These are phyloP conservation scores for Prorops nasuta DNA, from an alignment of 1,140 invertebrate genomes.

Conservation along the genomic window DNA sequence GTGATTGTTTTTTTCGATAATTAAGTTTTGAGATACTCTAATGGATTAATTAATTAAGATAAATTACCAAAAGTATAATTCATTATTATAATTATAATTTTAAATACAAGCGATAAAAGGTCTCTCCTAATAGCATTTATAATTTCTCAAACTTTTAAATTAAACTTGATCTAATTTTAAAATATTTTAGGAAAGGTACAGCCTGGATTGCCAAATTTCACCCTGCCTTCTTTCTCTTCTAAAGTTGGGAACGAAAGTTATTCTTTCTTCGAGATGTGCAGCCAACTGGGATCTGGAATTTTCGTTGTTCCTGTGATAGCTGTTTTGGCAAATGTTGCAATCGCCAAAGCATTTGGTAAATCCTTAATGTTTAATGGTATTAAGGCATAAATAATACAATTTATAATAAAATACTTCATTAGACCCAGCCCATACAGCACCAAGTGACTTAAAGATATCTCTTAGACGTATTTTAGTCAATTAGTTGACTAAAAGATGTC, in stretches of 20 bases:
- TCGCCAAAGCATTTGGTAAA: conserved; percentile 76
- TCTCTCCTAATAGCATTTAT: too few relatives aligned
- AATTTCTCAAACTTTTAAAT: too few relatives aligned
- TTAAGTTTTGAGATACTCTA: too few relatives aligned
- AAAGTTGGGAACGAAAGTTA: conserved; percentile 60
- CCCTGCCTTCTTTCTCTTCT: conserved; percentile 58
- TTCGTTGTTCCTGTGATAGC: conserved; percentile 71
- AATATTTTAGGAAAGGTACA: conserved; percentile 58
- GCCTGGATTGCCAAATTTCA: conserved; percentile 62
- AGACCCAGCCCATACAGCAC: too few relatives aligned
- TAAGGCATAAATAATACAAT: conserved; percentile 7
- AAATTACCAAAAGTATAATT: too few relatives aligned
- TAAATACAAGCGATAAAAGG: too few relatives aligned
- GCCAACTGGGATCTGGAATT: conserved; percentile 65
- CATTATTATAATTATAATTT: too few relatives aligned
- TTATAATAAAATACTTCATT: not conserved
- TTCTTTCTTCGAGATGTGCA: conserved; percentile 60
- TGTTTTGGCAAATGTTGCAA: conserved; percentile 75
- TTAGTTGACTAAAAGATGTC: too few relatives aligned
- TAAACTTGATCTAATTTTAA: not conserved
- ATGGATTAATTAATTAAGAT: too few relatives aligned
- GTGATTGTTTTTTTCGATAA: too few relatives aligned
- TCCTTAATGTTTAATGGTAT: conserved; percentile 23
- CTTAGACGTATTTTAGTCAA: too few relatives aligned
- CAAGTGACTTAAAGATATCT: too few relatives aligned